Evolutionary conservation across 2,888 invertebrate species (phyloP), one percentile per base, ranked within the genome.

Genomic region (Trypoxylon attenuatum): DNA sequence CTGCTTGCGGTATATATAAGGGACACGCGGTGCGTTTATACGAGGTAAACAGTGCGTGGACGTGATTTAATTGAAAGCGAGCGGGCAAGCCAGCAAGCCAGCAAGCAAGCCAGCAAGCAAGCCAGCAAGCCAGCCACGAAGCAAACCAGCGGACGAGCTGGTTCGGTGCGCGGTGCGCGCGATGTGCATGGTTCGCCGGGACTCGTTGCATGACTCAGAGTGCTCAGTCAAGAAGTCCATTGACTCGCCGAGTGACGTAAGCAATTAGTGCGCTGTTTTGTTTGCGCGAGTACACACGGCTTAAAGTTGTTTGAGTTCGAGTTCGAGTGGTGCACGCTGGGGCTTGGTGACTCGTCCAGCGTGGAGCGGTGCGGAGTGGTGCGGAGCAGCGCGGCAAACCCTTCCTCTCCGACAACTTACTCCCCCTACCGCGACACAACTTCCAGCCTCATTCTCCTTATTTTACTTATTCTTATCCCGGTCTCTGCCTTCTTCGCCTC

Each of bases 161-260:
- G 70, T 63, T 69, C 59, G 64, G 42, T n/a, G n/a, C n/a, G n/a
- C 68, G 64, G 63, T 56, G 55, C 69, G 45, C 42, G 33, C 23
- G 33, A 33, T 10, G 33, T 41, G 27, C 45, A 43, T 58, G 47
- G n/a, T n/a, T 52, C 61, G 22, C 54, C 39, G 56, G 55, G 57
- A 68, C 73, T 73, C 73, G 72, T 78, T 80, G 78, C 78, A 76
- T 81, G 82, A 83, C 81, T 84, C 82, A 79, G 77, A 69, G 76
- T 72, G 65, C 65, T 76, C 68, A 68, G 71, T 78, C 72, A 72
- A 75, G 78, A 76, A 79, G 79, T 82, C 84, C 84, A 83, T 83
- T 83, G 84, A 84, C 83, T 82, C 77, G 79, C 76, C 80, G 82
- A 83, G 82, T 84, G 84, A 84, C 83, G 84, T 82, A 82, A 84